phyloP scores from a whole-genome alignment of 1,140 invertebrate genomes.

The Drosophila mayri region DNA sequence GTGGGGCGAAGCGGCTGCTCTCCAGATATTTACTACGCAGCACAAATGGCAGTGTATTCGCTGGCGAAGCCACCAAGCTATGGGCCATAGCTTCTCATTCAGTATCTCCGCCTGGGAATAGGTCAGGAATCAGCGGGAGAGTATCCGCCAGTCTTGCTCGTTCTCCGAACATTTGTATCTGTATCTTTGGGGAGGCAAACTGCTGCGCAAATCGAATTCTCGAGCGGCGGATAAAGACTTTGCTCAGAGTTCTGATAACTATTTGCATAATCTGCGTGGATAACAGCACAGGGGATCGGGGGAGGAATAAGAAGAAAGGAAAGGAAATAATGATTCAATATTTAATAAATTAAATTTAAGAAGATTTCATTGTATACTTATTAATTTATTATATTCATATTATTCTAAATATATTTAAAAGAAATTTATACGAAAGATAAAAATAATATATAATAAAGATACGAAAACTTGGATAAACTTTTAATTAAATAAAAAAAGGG shows the following conservation, averaged over 20 bases:
- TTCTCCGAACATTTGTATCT: neutral
- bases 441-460: neutral
- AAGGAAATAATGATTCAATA: neutral
- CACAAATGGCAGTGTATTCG: constrained; percentile 20
- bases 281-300: neutral
- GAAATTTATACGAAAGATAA: neutral
- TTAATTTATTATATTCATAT: neutral
- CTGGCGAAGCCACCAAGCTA: neutral
- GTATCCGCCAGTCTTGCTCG: constrained; percentile 19
- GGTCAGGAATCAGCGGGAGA: constrained; percentile 33
- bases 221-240: constrained; percentile 14
- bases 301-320: neutral
- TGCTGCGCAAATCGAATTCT: constrained; percentile 62
- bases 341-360: neutral
- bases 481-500: no score
- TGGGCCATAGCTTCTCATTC: constrained; percentile 14
- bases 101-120: constrained; percentile 17
- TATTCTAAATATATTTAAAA: neutral
- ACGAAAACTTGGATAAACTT: neutral
- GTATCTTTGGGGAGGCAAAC: constrained; percentile 22
- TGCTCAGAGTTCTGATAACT: neutral
- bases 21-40: constrained; percentile 57
- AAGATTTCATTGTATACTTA: neutral
- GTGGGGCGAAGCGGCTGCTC: neutral
- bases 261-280: constrained; percentile 25